Evolutionary conservation across 2,888 invertebrate genomes (phyloP), one percentile per base, ranked within the genome.

Genomic region (Homarus gammarus): DNA sequence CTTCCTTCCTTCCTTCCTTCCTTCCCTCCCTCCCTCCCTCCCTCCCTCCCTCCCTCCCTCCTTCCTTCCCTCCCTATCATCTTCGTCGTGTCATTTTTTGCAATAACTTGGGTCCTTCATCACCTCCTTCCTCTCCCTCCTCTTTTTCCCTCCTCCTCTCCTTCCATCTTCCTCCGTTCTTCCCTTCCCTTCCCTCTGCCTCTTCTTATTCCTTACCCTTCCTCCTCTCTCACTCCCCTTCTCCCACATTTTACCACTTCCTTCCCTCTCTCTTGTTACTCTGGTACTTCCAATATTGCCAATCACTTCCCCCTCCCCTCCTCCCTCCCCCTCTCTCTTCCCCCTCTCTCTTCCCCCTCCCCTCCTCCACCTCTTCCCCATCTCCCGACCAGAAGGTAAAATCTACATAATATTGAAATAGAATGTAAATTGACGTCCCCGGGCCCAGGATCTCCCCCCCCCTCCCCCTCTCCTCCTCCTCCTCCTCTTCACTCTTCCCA

Each of bases 391-490:
- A 38, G 72, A 27, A 73, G 15, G 27, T 84, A 61, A 82, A 84
- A 84, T 84, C 75, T 84, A 64, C 84, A 84, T 84, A 84, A 84
- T 75, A 84, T 84, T 84, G 84, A 84, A 75, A 51, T 61, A 75
- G 61, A 84, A 84, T 75, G 75, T 84, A 84, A 84, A 84, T 84
- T 75, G 61, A 64, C 40, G 6, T 22, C 72, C 44, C 72, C 70
- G 15, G 27, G 27, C 22, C 1, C 27, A 31, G 27, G 27, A 5
- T 56, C 78, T 78, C 27, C 27, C 51, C 6, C 27, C 44, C 27
- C 38, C n/a, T 22, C 2, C 51, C 78, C 51, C 10, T 22, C 1
- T 49, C n/a, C 44, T 27, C 31, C 78, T 0, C 8, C n/a, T 27
- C 44, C 40, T 75, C 18, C 31, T 49, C 12, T 3, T 12, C n/a